These are phyloP conservation scores for Bicyclus anynana DNA, from an alignment of 1,140 invertebrate genomes.

Conservation along the genomic window DNA sequence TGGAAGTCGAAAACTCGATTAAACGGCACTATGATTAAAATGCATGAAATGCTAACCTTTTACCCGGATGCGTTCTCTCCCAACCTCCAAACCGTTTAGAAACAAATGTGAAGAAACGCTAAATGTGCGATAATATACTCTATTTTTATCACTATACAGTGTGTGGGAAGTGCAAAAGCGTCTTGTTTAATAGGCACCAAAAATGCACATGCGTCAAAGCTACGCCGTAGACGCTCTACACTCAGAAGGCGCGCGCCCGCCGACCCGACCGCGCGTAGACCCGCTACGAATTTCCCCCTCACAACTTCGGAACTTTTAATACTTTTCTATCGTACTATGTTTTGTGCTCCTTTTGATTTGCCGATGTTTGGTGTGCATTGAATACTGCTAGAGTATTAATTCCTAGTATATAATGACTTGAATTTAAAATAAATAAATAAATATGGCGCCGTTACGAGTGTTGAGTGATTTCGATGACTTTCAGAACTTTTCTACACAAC, in stretches of 20 bases:
- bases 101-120: constrained; percentile 25
- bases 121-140: constrained; percentile 26
- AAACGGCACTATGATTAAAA: constrained; percentile 42
- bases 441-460: constrained; percentile 61
- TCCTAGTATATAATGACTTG: constrained; percentile 16
- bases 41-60: constrained; percentile 55
- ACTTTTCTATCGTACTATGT: constrained; percentile 47
- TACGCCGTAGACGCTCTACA: constrained; percentile 50
- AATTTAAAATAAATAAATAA: neutral
- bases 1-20: constrained; percentile 31
- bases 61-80: constrained; percentile 37
- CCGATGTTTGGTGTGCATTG: constrained; percentile 35
- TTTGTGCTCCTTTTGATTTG: constrained; percentile 33
- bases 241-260: constrained; percentile 62
- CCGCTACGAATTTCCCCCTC: constrained; percentile 40
- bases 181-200: constrained; percentile 28
- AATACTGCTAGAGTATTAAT: neutral
- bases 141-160: constrained; percentile 29
- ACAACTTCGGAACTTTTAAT: constrained; percentile 61
- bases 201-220: constrained; percentile 65
- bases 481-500: constrained; percentile 55
- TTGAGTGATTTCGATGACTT: constrained; percentile 55
- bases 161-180: constrained; percentile 18
- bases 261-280: constrained; percentile 43
- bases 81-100: constrained; percentile 37